phyloP scores from a whole-genome alignment of 2,797 vertebrate genomes.

The Margarornis squamiger region DNA sequence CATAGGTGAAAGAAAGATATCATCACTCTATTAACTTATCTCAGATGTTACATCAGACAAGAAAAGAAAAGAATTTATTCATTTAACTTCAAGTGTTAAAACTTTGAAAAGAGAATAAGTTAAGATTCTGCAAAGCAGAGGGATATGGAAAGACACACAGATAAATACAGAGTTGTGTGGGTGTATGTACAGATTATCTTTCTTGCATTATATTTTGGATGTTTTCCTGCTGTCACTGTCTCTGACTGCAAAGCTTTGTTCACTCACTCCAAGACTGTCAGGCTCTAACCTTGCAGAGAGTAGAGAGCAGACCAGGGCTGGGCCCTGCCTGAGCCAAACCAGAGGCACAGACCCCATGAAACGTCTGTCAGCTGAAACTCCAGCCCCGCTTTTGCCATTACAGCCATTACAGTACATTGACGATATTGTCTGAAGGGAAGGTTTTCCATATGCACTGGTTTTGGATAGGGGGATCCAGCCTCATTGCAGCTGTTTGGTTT shows the following conservation, averaged over 20 bases:
- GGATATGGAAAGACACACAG: fast-evolving
- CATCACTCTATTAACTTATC: neutral
- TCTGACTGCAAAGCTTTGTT: neutral
- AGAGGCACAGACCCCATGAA: neutral
- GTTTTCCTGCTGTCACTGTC: neutral
- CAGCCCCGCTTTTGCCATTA: neutral
- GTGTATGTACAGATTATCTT: neutral
- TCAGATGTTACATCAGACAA: neutral
- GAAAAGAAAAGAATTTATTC: neutral
- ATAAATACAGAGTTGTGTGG: neutral
- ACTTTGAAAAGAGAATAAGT: neutral
- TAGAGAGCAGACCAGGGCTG: neutral
- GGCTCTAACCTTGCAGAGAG: neutral
- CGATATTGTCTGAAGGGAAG: neutral
- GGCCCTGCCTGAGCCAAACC: neutral
- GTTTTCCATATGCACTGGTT: neutral
- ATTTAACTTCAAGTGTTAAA: neutral
- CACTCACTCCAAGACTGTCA: neutral
- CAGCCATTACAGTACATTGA: neutral
- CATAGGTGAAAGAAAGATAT: neutral
- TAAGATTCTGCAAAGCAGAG: neutral
- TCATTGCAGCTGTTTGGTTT: neutral
- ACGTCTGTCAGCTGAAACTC: neutral
- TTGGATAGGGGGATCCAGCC: neutral
- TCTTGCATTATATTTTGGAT: neutral